phyloP scores from a whole-genome alignment of 2,797 vertebrate species.

The Lophius americanus region DNA sequence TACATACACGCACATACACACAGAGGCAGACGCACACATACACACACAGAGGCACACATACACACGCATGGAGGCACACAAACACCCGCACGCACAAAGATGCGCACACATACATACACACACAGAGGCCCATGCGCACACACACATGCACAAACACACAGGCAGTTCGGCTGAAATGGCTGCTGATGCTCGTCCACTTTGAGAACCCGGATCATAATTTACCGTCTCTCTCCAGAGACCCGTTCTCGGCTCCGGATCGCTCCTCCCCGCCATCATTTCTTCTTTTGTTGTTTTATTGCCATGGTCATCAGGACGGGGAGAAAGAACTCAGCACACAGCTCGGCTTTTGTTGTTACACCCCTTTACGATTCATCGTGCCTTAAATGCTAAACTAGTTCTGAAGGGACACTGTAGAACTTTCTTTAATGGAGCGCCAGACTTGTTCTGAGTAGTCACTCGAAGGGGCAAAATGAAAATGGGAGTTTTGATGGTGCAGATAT shows the following conservation, averaged over 20 bases:
- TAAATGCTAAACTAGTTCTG: slow-evolving; percentile 56
- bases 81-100: slow-evolving; percentile 42
- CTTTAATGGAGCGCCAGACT: slow-evolving; percentile 66
- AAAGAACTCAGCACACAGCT: slow-evolving; percentile 40
- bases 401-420: slow-evolving; percentile 63
- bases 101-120: slow-evolving; percentile 14
- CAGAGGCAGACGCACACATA: too few relatives aligned
- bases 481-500: slow-evolving; percentile 60
- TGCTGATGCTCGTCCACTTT: slow-evolving; percentile 70
- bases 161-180: slow-evolving; percentile 71
- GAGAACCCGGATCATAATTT: slow-evolving; percentile 73
- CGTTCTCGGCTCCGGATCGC: slow-evolving; percentile 54
- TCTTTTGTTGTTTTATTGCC: slow-evolving; percentile 76
- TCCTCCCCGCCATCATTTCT: slow-evolving; percentile 63
- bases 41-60: slow-evolving; percentile 7
- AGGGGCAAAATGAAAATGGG: slow-evolving; percentile 44
- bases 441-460: slow-evolving; percentile 51
- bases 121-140: slow-evolving; percentile 26
- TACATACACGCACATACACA: too few relatives aligned
- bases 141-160: slow-evolving; percentile 55
- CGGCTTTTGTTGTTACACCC: slow-evolving; percentile 16
- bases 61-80: slow-evolving; percentile 26
- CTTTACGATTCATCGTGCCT: slow-evolving; percentile 55
- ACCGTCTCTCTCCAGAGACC: slow-evolving; percentile 71
- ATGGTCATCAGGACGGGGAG: slow-evolving; percentile 53